phyloP scores from a whole-genome alignment of 2,888 invertebrate genomes.

The Drosophila incognita region DNA sequence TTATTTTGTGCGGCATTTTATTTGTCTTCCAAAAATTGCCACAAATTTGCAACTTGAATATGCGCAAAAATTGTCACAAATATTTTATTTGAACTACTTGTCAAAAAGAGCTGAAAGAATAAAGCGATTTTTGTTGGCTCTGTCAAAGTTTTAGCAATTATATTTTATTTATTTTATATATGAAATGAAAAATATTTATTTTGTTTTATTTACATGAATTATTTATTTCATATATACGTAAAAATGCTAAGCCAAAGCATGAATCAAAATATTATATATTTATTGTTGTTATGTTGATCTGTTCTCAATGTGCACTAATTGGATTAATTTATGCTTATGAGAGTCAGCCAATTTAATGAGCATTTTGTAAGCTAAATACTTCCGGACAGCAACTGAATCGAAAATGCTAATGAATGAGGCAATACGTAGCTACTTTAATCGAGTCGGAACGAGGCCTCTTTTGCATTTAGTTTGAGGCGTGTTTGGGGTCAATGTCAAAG shows the following conservation, averaged over 20 bases:
- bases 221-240: background rate
- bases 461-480: slow-evolving; percentile 18
- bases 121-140: background rate
- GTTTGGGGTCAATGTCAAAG: slow-evolving; percentile 12
- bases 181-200: background rate
- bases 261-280: background rate
- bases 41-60: slow-evolving; percentile 4
- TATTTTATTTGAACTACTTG: background rate
- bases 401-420: slow-evolving; percentile 49
- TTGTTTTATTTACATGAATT: background rate
- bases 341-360: background rate
- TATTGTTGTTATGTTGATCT: background rate
- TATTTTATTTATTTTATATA: background rate
- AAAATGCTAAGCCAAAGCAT: background rate
- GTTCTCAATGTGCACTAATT: background rate
- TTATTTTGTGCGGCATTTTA: slow-evolving; percentile 53
- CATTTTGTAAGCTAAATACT: background rate
- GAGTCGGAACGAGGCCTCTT: slow-evolving; percentile 36
- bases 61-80: background rate
- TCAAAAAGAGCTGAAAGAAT: background rate
- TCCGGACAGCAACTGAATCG: background rate
- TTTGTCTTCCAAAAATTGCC: slow-evolving; percentile 12
- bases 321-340: background rate
- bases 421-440: slow-evolving; percentile 38
- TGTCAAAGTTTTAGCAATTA: background rate